phyloP scores from a whole-genome alignment of 2,113 vertebrate genomes.

The Formicarius rufipectus region DNA sequence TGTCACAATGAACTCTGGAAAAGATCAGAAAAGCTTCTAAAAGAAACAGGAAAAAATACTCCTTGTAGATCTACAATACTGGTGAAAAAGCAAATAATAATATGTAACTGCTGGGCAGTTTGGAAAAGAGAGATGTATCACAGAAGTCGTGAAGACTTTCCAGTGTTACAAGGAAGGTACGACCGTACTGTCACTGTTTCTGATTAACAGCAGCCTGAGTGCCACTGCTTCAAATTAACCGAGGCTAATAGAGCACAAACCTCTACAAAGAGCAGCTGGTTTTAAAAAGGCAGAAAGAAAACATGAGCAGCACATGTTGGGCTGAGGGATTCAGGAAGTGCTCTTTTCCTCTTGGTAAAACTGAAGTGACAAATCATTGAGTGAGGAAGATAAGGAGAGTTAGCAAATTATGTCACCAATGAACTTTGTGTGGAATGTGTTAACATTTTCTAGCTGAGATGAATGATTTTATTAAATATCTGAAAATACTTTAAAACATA shows the following conservation, averaged over 20 bases:
- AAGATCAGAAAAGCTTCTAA: not conserved
- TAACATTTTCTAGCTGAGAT: constrained; percentile 11
- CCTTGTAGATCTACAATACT: not conserved
- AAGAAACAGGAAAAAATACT: not conserved
- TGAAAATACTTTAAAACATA: not conserved
- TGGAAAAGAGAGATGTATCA: not conserved
- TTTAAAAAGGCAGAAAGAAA: constrained; percentile 63
- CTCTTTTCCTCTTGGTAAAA: constrained; percentile 34
- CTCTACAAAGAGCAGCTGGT: constrained; percentile 57
- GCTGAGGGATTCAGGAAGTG: constrained; percentile 37
- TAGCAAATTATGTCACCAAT: constrained; percentile 25
- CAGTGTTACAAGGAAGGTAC: not conserved
- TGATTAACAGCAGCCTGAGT: constrained; percentile 41
- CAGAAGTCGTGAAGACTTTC: not conserved
- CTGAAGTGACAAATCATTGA: constrained; percentile 38
- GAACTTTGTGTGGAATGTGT: constrained; percentile 1
- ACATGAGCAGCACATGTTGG: constrained; percentile 52
- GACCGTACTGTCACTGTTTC: not conserved
- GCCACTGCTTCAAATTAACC: constrained; percentile 38
- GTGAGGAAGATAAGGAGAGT: constrained; percentile 44
- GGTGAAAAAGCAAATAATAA: not conserved
- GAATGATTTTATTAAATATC: constrained; percentile 11
- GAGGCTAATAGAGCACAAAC: constrained; percentile 14
- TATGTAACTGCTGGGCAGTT: not conserved
- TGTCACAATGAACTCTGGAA: not conserved